Conservation (phyloP, 2,797 vertebrate genomes). For the Crocodylus rhombifer region DNA sequence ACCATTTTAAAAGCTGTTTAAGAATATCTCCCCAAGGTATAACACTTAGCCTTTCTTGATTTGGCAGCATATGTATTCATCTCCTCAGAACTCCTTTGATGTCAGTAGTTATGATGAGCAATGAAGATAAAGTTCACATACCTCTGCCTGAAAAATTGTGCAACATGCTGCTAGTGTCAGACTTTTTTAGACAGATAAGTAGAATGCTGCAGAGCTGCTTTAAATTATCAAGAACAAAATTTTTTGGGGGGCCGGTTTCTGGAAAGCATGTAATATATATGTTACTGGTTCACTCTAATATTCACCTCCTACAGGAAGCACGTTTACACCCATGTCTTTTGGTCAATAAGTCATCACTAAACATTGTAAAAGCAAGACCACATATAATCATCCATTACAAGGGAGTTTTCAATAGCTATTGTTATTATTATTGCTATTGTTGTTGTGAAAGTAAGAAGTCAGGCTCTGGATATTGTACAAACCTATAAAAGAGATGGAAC, state of each 20-base stretch:
- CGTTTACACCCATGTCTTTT: background rate
- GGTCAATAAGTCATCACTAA: no score
- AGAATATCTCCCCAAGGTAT: background rate
- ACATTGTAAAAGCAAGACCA: background rate
- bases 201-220: background rate
- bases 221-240: constrained; percentile 29
- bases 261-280: background rate
- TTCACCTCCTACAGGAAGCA: background rate
- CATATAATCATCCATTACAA: background rate
- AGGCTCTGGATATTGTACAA: background rate
- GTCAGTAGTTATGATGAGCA: background rate
- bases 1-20: background rate
- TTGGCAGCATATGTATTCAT: background rate
- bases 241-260: background rate
- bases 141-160: background rate
- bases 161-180: constrained; percentile 11
- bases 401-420: background rate
- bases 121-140: background rate
- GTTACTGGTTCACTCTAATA: constrained; percentile 21
- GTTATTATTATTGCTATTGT: background rate
- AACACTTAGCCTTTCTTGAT: accelerated
- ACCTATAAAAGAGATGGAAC: no score
- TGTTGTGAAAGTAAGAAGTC: background rate
- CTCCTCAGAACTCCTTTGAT: background rate
- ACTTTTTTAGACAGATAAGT: constrained; percentile 3